Evolutionary conservation across 2,888 invertebrate genomes (phyloP).

Genomic region (Ormyrus nitidulus): DNA sequence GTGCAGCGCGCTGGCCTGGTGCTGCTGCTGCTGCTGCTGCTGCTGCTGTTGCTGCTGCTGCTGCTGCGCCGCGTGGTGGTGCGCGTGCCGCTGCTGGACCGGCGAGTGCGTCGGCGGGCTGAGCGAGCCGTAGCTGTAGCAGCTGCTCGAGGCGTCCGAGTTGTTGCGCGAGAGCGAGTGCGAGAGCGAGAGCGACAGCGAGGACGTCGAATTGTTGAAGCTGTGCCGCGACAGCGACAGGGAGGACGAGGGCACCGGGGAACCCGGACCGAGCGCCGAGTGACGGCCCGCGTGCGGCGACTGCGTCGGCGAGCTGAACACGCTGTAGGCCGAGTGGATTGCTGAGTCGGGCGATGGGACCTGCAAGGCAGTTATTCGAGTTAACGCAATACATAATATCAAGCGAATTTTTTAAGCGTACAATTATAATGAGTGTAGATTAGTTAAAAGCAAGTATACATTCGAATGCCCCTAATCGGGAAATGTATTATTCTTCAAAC

Average conservation of each 20-base stretch:
- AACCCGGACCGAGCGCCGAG: slow-evolving; percentile 77
- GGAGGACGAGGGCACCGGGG: slow-evolving; percentile 73
- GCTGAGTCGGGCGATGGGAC: slow-evolving; percentile 91
- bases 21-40: slow-evolving; percentile 70
- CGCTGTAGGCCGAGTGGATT: slow-evolving; percentile 91
- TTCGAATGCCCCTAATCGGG: too few species aligned
- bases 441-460: neutral
- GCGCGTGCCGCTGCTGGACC: slow-evolving; percentile 80
- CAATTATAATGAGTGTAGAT: neutral
- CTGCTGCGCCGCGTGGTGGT: slow-evolving; percentile 74
- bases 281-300: slow-evolving; percentile 91
- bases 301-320: slow-evolving; percentile 90
- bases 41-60: slow-evolving; percentile 65
- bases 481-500: too few species aligned
- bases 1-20: slow-evolving; percentile 72
- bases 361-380: slow-evolving; percentile 43
- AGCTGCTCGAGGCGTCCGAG: slow-evolving; percentile 93
- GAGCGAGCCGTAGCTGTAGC: slow-evolving; percentile 85
- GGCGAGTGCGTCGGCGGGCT: slow-evolving; percentile 88
- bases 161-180: slow-evolving; percentile 92
- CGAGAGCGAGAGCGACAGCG: slow-evolving; percentile 80
- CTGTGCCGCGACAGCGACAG: slow-evolving; percentile 73
- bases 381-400: neutral
- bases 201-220: slow-evolving; percentile 75
- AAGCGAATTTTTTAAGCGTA: neutral